These are phyloP conservation scores for Drosophila trapezifrons DNA, from an alignment of 1,140 invertebrate genomes.

Conservation along the genomic window DNA sequence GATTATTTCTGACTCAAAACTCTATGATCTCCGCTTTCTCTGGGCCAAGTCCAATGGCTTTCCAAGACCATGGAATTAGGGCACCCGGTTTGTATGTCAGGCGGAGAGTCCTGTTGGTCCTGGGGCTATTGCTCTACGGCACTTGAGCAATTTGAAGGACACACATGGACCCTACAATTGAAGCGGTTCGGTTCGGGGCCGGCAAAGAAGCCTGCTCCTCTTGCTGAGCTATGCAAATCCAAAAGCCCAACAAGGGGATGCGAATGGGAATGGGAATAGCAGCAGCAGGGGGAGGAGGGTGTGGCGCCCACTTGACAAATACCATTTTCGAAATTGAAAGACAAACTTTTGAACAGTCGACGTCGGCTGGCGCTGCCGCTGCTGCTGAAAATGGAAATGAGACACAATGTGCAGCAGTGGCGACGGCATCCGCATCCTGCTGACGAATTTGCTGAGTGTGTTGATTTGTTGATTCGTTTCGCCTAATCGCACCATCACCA, in stretches of 20 bases:
- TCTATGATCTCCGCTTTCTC: background rate
- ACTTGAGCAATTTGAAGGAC: conserved; percentile 76
- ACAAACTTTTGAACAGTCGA: conserved; percentile 83
- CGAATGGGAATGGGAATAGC: background rate
- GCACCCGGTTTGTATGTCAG: conserved; percentile 75
- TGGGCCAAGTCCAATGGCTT: background rate
- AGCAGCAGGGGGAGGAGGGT: background rate
- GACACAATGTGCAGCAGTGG: conserved; percentile 75
- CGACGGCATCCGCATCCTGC: conserved; percentile 67
- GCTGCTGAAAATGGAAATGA: conserved; percentile 75
- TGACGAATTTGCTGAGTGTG: conserved; percentile 84
- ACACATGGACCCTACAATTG: conserved; percentile 70
- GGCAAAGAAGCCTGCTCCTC: conserved; percentile 26
- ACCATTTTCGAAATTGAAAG: conserved; percentile 84
- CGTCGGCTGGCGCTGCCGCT: conserved; percentile 48
- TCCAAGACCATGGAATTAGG: conserved; percentile 58
- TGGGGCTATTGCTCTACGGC: conserved; percentile 54
- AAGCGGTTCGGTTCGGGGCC: conserved; percentile 26
- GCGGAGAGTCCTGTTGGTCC: conserved; percentile 20
- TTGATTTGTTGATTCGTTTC: conserved; percentile 84
- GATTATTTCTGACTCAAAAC: background rate
- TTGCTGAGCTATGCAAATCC: conserved; percentile 81
- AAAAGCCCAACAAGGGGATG: conserved; percentile 61
- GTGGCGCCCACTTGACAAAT: conserved; percentile 79
- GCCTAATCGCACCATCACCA: conserved; percentile 83